Conservation (phyloP, 2,797 vertebrate genomes). For the Sebastolobus alascanus region DNA sequence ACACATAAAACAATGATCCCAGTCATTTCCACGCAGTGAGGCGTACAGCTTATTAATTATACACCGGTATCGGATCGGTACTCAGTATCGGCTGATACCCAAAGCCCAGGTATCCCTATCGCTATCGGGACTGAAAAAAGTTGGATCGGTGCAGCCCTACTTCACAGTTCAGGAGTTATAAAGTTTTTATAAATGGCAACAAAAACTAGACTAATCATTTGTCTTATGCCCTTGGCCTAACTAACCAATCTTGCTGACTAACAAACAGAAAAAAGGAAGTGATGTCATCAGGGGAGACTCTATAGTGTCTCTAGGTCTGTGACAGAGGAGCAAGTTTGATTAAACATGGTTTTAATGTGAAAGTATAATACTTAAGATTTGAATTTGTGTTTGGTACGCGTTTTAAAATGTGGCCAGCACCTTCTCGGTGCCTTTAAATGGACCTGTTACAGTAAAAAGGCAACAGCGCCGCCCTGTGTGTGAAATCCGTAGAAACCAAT, state of each 20-base stretch:
- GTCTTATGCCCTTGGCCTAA: neutral
- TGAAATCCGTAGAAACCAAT: slow-evolving; percentile 1
- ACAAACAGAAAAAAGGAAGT: neutral
- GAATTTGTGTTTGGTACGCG: neutral
- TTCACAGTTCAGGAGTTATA: neutral
- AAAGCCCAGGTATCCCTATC: no score
- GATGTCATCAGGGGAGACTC: neutral
- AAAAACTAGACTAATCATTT: neutral
- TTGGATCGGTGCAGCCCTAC: no score
- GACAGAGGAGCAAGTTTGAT: neutral
- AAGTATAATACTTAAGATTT: neutral
- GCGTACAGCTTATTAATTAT: no score
- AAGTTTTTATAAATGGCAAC: neutral
- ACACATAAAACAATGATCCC: no score
- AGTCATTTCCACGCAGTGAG: no score
- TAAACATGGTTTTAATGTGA: neutral
- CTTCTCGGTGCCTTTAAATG: neutral
- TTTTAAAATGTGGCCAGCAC: neutral
- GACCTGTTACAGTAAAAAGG: neutral
- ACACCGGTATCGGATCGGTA: no score
- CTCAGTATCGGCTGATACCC: no score
- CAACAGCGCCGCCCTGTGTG: slow-evolving; percentile 61
- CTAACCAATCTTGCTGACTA: neutral
- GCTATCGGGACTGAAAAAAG: no score
- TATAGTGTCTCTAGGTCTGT: neutral